Percentiles rank a stretch among this genome's conserved stretches.
phyloP scores from a whole-genome alignment of 2,113 vertebrate genomes.

The Rhizomys pruinosus region DNA sequence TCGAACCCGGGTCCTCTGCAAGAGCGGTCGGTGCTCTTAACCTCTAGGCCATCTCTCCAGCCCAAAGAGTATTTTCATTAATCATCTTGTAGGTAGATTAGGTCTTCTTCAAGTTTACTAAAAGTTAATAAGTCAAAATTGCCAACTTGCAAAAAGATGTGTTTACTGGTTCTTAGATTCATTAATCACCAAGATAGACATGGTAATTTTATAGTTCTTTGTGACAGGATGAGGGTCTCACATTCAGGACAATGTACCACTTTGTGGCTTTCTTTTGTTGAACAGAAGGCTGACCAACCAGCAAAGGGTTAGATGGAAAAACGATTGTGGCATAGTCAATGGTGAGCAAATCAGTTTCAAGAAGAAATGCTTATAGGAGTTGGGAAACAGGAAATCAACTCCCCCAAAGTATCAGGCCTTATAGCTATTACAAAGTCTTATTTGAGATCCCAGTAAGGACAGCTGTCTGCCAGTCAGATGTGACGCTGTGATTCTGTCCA shows the following conservation, averaged over 20 bases:
- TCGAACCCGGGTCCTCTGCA: too few species aligned
- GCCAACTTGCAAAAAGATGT: not conserved
- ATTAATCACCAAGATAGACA: not conserved
- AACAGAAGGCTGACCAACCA: too few species aligned
- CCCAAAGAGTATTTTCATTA: conserved; percentile 21
- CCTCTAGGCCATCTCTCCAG: too few species aligned
- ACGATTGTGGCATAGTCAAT: not conserved
- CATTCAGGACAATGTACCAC: not conserved
- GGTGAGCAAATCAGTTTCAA: not conserved
- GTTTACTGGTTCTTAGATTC: not conserved
- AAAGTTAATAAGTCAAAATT: conserved; percentile 36
- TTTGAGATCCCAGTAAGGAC: fast-evolving
- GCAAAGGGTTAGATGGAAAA: not conserved
- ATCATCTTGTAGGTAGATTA: conserved; percentile 6
- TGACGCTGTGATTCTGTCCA: not conserved
- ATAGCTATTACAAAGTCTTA: not conserved
- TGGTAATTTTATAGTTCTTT: not conserved
- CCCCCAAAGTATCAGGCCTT: not conserved
- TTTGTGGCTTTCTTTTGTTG: not conserved
- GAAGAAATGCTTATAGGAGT: not conserved
- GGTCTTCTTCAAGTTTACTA: conserved; percentile 13
- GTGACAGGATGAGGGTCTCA: not conserved
- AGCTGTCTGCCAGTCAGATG: not conserved
- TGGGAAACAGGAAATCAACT: not conserved
- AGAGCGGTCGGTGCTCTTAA: too few species aligned